These are phyloP conservation scores for Leucopsar rothschildi DNA, from an alignment of 2,113 vertebrate species.

Conservation along the genomic window DNA sequence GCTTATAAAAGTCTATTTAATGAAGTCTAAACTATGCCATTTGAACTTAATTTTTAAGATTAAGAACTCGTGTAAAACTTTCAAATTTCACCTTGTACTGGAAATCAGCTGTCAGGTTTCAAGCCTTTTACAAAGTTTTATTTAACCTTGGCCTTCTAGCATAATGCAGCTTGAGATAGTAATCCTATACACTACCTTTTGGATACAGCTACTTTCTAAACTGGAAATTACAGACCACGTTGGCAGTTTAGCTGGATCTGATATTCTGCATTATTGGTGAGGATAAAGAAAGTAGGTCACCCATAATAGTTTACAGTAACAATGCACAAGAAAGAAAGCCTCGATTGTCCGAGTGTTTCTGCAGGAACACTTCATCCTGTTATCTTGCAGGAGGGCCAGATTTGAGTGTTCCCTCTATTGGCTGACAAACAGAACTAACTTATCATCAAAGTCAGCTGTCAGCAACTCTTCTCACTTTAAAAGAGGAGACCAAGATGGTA, in stretches of 20 bases:
- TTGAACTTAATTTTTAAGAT: background rate
- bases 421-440: background rate
- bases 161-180: background rate
- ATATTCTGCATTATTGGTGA: conserved; percentile 28
- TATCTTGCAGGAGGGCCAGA: background rate
- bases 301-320: background rate
- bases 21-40: background rate
- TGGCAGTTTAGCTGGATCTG: conserved; percentile 40
- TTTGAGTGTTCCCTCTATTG: background rate
- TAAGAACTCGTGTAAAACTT: background rate
- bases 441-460: background rate
- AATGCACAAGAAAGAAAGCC: conserved; percentile 4
- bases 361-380: background rate
- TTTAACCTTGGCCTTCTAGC: background rate
- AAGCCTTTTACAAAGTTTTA: background rate
- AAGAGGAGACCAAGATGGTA: background rate
- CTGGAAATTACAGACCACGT: background rate
- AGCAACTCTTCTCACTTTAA: background rate
- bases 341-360: background rate
- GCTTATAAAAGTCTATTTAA: background rate
- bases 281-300: conserved; percentile 52
- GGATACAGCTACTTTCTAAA: conserved; percentile 2
- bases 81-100: background rate
- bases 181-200: background rate
- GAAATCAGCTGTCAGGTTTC: background rate